Evolutionary conservation across 2,797 vertebrate genomes (phyloP).

Genomic region (Periophthalmus magnuspinnatus): DNA sequence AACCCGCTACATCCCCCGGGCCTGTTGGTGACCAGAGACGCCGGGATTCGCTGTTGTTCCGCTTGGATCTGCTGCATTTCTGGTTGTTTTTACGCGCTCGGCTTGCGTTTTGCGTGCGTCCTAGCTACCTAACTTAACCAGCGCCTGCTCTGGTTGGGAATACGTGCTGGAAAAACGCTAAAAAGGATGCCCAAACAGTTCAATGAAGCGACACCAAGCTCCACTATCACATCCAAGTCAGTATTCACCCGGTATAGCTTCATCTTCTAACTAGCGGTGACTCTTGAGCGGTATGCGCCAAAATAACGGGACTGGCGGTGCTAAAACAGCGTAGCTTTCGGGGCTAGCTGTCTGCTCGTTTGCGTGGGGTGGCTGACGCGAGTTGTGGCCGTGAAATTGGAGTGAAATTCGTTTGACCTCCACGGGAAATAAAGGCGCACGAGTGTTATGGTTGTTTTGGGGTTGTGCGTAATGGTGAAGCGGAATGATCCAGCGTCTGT

Average conservation of each 20-base stretch:
- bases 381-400: conserved; percentile 4
- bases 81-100: background rate
- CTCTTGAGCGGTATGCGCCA: background rate
- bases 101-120: background rate
- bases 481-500: conserved; percentile 28
- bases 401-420: conserved; percentile 31
- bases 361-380: background rate
- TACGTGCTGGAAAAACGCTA: conserved; percentile 19
- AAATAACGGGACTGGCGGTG: conserved; percentile 30
- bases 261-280: background rate
- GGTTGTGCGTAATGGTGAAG: background rate
- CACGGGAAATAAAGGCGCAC: conserved; percentile 22
- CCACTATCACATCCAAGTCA: background rate
- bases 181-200: conserved; percentile 23
- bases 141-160: conserved; percentile 14
- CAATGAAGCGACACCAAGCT: background rate
- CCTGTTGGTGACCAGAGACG: conserved; percentile 57
- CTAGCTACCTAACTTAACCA: background rate
- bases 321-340: conserved; percentile 41
- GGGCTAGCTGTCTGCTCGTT: conserved; percentile 47
- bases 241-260: background rate
- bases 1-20: conserved; percentile 62
- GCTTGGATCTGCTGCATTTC: background rate
- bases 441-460: conserved; percentile 4
- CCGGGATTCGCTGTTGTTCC: conserved; percentile 32